These are phyloP conservation scores for Pocillopora grandis DNA, from an alignment of 92 coral and sea anemone species.

Conservation along the genomic window DNA sequence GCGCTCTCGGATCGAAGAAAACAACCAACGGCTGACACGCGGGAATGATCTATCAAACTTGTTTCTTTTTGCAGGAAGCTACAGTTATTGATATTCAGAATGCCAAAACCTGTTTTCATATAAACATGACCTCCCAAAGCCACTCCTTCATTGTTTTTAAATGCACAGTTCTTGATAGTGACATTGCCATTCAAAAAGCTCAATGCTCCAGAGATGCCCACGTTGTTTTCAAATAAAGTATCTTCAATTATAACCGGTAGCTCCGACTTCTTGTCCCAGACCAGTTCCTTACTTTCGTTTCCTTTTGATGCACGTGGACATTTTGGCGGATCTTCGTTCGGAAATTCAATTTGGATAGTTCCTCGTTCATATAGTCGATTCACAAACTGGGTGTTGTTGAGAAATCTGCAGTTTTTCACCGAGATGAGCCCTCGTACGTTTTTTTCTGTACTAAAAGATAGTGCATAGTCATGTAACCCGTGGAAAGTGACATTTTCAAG, in stretches of 20 bases:
- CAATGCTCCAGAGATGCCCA: constrained; percentile 47
- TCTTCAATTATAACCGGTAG: constrained; percentile 32
- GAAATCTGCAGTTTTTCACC: constrained; percentile 4
- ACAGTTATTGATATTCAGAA: constrained; percentile 30
- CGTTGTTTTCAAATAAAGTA: constrained; percentile 34
- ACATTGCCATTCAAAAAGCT: constrained; percentile 28
- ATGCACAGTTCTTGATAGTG: constrained; percentile 26
- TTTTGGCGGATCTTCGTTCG: background rate
- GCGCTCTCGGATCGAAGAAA: constrained; percentile 53
- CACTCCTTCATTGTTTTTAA: constrained; percentile 40
- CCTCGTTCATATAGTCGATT: background rate
- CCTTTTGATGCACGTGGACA: background rate
- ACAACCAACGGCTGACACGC: background rate
- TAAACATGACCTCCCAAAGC: constrained; percentile 33
- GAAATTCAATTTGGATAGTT: background rate
- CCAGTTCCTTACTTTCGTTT: background rate
- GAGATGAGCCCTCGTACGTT: background rate
- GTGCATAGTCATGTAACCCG: background rate
- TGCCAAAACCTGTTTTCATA: constrained; percentile 37
- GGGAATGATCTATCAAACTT: background rate
- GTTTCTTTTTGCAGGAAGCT: constrained; percentile 4
- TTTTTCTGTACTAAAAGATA: background rate
- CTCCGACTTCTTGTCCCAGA: background rate
- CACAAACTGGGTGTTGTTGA: constrained; percentile 14
- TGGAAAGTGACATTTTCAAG: constrained; percentile 30